Evolutionary conservation across 2,113 vertebrate species (phyloP).

Genomic region (Odontophorus gujanensis): DNA sequence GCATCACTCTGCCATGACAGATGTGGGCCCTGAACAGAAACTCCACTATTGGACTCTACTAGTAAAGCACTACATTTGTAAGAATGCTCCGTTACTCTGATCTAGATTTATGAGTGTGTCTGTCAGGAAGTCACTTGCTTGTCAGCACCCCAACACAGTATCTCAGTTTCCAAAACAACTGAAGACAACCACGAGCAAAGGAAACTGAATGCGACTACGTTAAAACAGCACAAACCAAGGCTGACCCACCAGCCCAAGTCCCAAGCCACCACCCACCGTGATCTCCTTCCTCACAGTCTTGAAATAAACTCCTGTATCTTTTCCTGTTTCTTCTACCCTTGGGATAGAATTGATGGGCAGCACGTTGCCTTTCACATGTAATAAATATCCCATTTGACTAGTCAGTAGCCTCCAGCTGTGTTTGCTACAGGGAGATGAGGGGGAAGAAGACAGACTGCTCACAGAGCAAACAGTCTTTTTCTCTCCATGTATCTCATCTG

Average conservation of each 20-base stretch:
- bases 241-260: background rate
- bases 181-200: background rate
- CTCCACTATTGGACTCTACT: too few relatives aligned
- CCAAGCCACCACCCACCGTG: background rate
- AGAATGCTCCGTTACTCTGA: background rate
- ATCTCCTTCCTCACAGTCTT: background rate
- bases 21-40: fast-evolving
- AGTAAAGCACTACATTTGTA: background rate
- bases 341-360: background rate
- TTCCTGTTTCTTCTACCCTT: background rate
- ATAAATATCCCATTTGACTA: background rate
- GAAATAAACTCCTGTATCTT: background rate
- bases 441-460: background rate
- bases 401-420: background rate
- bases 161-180: background rate
- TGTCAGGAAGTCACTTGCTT: background rate
- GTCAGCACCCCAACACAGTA: background rate
- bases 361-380: background rate
- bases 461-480: background rate
- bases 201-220: background rate
- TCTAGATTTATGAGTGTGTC: background rate
- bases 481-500: background rate
- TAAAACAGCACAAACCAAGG: background rate
- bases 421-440: background rate
- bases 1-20: background rate